Percentiles rank a stretch among this genome's conserved stretches.
These are phyloP conservation scores for Antechinus stuartii DNA, from an alignment of 2,113 vertebrate species.

Conservation along the genomic window DNA sequence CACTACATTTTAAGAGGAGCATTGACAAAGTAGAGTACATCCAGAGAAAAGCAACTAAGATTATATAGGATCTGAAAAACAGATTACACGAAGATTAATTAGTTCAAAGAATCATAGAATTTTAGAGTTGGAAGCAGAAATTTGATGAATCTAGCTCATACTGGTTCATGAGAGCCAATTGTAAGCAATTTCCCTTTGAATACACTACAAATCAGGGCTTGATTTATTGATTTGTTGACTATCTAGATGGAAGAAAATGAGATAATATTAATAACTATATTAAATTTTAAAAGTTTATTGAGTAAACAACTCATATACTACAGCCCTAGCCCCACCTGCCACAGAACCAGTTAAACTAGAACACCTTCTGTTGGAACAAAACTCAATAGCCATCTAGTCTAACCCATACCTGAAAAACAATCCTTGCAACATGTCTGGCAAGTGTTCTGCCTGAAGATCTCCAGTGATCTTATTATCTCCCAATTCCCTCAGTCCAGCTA, in stretches of 20 bases:
- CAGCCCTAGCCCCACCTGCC: background rate
- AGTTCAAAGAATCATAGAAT: background rate
- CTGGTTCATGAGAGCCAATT: background rate
- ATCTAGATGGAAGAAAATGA: background rate
- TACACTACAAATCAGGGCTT: background rate
- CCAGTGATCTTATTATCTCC: background rate
- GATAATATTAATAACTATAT: background rate
- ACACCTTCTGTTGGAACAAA: background rate
- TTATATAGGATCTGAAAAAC: background rate
- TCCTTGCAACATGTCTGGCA: background rate
- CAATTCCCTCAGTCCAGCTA: background rate
- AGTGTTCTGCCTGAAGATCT: background rate
- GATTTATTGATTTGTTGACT: background rate
- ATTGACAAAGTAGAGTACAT: background rate
- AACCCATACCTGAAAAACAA: too few relatives aligned
- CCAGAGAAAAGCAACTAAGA: background rate
- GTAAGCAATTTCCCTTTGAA: background rate
- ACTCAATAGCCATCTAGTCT: background rate
- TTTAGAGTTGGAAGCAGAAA: background rate
- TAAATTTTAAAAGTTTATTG: background rate
- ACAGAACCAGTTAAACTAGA: background rate
- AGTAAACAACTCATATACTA: background rate
- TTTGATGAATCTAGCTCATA: background rate
- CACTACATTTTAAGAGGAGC: background rate
- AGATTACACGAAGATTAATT: background rate